These are phyloP conservation scores for Chitala chitala DNA, from an alignment of 2,113 vertebrate genomes.

Conservation along the genomic window DNA sequence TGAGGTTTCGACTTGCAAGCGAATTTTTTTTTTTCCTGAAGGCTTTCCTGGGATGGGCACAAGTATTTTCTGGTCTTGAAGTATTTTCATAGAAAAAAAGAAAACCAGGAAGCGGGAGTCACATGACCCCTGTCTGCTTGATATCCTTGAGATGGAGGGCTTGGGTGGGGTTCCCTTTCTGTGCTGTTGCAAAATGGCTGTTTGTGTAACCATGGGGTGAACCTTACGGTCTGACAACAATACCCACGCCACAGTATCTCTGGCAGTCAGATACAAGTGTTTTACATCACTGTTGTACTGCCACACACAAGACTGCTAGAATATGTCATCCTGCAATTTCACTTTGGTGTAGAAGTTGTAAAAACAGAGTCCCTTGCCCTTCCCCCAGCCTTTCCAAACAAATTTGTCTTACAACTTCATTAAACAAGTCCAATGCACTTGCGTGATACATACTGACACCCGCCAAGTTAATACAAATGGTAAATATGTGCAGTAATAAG, in stretches of 20 bases:
- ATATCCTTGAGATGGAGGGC: conserved; percentile 38
- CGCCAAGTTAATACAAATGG: not conserved
- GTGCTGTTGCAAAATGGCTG: conserved; percentile 51
- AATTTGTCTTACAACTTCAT: too few relatives aligned
- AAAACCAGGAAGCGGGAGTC: conserved; percentile 36
- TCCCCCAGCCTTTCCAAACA: too few relatives aligned
- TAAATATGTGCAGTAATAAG: not conserved
- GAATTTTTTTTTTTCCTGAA: conserved; percentile 7
- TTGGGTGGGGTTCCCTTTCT: conserved; percentile 45
- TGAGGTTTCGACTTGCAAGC: not conserved
- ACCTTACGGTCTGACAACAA: conserved; percentile 44
- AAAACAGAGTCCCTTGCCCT: not conserved
- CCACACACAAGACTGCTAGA: not conserved
- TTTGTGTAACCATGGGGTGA: conserved; percentile 66
- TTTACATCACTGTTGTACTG: not conserved
- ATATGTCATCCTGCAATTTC: not conserved
- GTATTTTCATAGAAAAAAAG: conserved; percentile 24
- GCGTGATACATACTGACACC: not conserved
- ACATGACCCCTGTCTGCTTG: conserved; percentile 30
- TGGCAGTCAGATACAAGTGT: conserved; percentile 34
- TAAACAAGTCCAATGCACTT: not conserved
- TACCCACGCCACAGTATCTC: conserved; percentile 50
- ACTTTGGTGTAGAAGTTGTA: not conserved
- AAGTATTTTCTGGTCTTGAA: conserved; percentile 23
- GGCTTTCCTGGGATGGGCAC: conserved; percentile 20